These are phyloP conservation scores for Dichetophora obliterata DNA, from an alignment of 2,888 invertebrate species.

Conservation along the genomic window DNA sequence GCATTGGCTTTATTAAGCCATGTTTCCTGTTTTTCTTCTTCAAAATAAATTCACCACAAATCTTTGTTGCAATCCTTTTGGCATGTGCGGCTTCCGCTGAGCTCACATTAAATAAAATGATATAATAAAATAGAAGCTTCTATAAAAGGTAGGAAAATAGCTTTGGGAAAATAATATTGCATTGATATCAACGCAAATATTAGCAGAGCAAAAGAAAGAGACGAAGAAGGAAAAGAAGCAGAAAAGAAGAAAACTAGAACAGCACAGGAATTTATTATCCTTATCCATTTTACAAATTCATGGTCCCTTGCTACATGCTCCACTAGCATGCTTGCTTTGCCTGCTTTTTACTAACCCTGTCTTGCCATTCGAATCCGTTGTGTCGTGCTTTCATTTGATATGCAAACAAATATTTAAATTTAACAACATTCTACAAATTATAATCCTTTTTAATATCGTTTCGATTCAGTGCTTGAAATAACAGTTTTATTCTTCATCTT, in stretches of 20 bases:
- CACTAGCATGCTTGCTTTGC: neutral
- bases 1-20: neutral
- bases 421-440: conserved; percentile 17
- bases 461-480: neutral
- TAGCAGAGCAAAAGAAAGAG: neutral
- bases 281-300: conserved; percentile 10
- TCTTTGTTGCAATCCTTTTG: neutral
- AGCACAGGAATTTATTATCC: conserved; percentile 26
- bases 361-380: conserved; percentile 6
- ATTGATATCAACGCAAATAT: neutral
- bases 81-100: neutral
- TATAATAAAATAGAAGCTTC: neutral
- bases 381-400: conserved; percentile 6
- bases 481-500: neutral
- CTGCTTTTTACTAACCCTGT: neutral
- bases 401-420: conserved; percentile 32
- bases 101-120: neutral
- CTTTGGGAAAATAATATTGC: neutral
- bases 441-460: conserved; percentile 8
- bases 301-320: neutral
- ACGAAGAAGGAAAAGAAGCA: neutral
- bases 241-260: neutral
- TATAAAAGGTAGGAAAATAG: neutral
- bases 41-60: neutral
- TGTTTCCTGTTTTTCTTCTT: neutral